Conservation (phyloP, 2,888 invertebrate genomes). For the Prenolepis imparis region DNA sequence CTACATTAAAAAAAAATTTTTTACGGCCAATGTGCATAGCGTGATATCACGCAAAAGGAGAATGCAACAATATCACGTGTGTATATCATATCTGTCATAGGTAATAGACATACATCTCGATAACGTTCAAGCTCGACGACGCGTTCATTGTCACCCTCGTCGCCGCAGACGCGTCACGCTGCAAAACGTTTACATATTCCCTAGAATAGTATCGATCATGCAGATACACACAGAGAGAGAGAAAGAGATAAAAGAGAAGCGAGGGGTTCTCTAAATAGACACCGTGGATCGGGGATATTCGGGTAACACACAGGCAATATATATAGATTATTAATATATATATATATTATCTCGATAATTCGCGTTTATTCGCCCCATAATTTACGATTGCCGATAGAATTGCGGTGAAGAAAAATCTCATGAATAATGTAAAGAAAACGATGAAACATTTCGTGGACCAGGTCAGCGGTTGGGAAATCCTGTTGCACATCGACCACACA, state of each 20-base stretch:
- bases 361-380: background rate
- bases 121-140: conserved; percentile 57
- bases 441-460: background rate
- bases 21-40: background rate
- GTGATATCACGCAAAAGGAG: background rate
- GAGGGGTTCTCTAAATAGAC: background rate
- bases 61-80: conserved; percentile 27
- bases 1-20: background rate
- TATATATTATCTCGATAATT: conserved; percentile 1
- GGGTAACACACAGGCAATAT: background rate
- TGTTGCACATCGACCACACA: conserved; percentile 44
- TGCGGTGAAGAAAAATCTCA: background rate
- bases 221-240: background rate
- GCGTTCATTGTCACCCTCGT: conserved; percentile 62
- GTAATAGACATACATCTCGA: conserved; percentile 59
- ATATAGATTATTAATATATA: conserved; percentile 6
- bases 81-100: conserved; percentile 40
- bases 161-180: conserved; percentile 35
- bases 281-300: background rate
- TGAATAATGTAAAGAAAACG: background rate
- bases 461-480: conserved; percentile 38
- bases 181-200: conserved; percentile 48
- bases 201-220: conserved; percentile 36
- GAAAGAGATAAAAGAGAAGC: background rate
- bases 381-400: background rate